Base-by-base conservation (phyloP, 2,797 vertebrate species). In the Gobionotothen gibberifrons region DNA sequence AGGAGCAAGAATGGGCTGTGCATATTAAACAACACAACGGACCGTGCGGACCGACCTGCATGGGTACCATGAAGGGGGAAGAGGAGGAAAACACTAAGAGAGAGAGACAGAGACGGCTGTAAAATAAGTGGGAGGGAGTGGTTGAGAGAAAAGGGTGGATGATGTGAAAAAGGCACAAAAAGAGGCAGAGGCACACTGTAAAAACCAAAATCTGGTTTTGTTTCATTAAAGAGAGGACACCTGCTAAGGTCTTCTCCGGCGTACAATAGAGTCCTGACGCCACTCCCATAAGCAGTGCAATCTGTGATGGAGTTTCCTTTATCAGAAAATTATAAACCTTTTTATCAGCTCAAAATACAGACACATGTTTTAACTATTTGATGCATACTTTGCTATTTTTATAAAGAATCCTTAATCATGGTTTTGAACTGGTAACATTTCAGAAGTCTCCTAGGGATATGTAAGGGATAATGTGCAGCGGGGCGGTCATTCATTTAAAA, bases 1-100 rank as follows among this genome's bases (percentile, higher is more conserved):
- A 93, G 86, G 84, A 84, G 88, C 86, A 90, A 92, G 90, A 92
- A 92, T 92, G 88, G 90, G 72, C 89, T 58, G 87, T 90, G 93
- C 91, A 93, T 93, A 93, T 93, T 93, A 93, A 93, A 92, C 89
- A 89, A 92, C 88, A 90, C 89, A 78, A 84, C 87, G 70, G 82
- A 67, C 66, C 19, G 42, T 39, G 65, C 72, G 55, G 87, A 87
- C 72, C 75, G 75, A 91, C 91, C 90, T 92, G 88, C 86, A 80
- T 83, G 82, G 87, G 66, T 51, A 75, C 40, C 68, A 69, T 62
- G 85, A 88, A 76, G 83, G 66, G 82, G 74, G 53, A 56, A 65
- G 51, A 73, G 56, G 61, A 72, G 74, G 66, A 75, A 84, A 67
- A 85, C 65, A 29, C 42, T 4, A 29, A 16, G 12, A 17, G 32